phyloP scores from a whole-genome alignment of 2,113 vertebrate genomes.

The Micromys minutus region DNA sequence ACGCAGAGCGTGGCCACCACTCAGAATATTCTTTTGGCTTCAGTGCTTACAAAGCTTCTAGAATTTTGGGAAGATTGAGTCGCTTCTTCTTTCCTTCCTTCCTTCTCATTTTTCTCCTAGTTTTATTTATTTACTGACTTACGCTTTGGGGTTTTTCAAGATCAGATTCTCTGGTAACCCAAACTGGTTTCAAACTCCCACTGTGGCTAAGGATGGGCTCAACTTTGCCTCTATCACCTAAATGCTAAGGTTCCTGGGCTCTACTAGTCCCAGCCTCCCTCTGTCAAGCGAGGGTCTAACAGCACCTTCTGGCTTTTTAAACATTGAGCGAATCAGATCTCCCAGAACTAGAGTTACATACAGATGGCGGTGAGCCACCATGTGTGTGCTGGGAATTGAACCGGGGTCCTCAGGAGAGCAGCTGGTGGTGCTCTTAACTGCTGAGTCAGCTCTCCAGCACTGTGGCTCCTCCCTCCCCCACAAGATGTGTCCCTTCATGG shows the following conservation, averaged over 20 bases:
- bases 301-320: not conserved
- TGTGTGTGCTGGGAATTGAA: not conserved
- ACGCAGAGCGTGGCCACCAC: not conserved
- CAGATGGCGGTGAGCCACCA: not conserved
- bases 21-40: not conserved
- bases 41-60: not conserved
- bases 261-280: too few species aligned
- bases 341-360: not conserved
- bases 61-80: not conserved
- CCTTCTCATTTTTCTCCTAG: not conserved
- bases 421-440: not conserved
- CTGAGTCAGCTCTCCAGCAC: not conserved
- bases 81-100: not conserved
- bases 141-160: not conserved
- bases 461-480: too few species aligned
- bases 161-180: not conserved
- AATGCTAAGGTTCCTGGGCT: not conserved
- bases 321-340: not conserved
- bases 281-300: not conserved
- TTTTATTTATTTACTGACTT: not conserved
- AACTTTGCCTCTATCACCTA: too few species aligned
- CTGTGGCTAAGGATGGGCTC: not conserved
- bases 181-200: not conserved
- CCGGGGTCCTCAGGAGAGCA: not conserved
- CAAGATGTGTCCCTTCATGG: too few species aligned